These are phyloP conservation scores for Cloeon dipterum DNA, from an alignment of 2,888 invertebrate species.

Conservation along the genomic window DNA sequence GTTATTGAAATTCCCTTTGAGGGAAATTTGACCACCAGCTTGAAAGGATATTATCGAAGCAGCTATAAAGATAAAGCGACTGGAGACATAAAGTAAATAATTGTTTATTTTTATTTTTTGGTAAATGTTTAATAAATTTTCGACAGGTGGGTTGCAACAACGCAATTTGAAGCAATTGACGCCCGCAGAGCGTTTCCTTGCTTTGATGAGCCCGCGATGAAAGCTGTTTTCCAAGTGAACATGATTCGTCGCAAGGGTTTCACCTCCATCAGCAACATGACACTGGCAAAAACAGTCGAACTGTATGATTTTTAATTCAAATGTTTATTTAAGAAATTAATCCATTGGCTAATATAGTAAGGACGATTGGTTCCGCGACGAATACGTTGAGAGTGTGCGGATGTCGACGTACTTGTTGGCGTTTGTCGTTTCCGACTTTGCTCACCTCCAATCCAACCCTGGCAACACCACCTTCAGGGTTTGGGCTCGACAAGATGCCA, in stretches of 20 bases:
- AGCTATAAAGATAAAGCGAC: constrained; percentile 31
- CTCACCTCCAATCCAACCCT: constrained; percentile 23
- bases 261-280: constrained; percentile 56
- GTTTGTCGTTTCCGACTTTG: constrained; percentile 57
- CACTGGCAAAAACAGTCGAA: constrained; percentile 22
- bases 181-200: constrained; percentile 69
- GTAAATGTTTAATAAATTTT: constrained; percentile 4
- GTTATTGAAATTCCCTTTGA: constrained; percentile 32
- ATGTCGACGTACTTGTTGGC: constrained; percentile 76
- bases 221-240: constrained; percentile 48
- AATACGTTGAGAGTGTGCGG: constrained; percentile 28
- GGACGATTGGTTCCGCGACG: constrained; percentile 9
- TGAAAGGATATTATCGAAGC: constrained; percentile 48
- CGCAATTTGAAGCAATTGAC: constrained; percentile 58
- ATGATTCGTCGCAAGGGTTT: constrained; percentile 30
- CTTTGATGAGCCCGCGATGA: constrained; percentile 65
- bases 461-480: constrained; percentile 32
- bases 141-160: constrained; percentile 58
- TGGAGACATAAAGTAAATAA: neutral
- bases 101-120: too few species aligned
- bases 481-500: constrained; percentile 50
- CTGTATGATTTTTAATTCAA: constrained; percentile 23
- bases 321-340: too few species aligned
- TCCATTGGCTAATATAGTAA: constrained; percentile 8
- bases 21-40: constrained; percentile 32